Conservation (phyloP, 1,140 invertebrate genomes). For the Bombus terrestris region DNA sequence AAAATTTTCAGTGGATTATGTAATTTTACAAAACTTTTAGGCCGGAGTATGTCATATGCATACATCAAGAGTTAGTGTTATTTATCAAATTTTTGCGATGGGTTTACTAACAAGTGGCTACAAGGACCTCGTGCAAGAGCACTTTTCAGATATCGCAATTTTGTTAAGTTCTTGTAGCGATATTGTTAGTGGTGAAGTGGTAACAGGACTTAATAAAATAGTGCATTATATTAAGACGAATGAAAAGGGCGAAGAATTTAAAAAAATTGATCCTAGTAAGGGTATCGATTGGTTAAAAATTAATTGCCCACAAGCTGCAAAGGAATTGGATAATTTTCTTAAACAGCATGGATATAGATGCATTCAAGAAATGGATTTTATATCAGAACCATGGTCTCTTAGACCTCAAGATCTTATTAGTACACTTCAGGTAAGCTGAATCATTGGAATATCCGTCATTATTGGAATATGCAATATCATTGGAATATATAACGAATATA, state of each 20-base stretch:
- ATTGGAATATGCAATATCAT: background rate
- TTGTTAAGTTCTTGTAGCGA: constrained; percentile 86
- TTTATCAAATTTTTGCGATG: constrained; percentile 84
- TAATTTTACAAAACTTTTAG: constrained; percentile 34
- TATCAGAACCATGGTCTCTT: constrained; percentile 86
- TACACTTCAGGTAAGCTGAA: constrained; percentile 84
- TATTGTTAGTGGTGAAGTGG: constrained; percentile 88
- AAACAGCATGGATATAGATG: constrained; percentile 89
- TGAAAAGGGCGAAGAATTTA: constrained; percentile 83
- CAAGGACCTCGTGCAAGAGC: constrained; percentile 83
- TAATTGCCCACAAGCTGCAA: constrained; percentile 82
- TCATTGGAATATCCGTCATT: background rate
- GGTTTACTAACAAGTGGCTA: constrained; percentile 81
- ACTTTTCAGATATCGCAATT: constrained; percentile 85
- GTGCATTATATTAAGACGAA: constrained; percentile 81
- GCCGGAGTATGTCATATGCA: constrained; percentile 74
- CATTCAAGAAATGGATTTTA: constrained; percentile 89
- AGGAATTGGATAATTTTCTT: constrained; percentile 85
- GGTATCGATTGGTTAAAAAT: constrained; percentile 85
- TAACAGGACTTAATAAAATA: constrained; percentile 83
- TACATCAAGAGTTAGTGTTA: constrained; percentile 79
- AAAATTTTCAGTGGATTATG: background rate
- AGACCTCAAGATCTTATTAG: constrained; percentile 85
- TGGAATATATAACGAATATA: background rate
- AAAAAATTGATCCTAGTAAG: constrained; percentile 80